phyloP scores from a whole-genome alignment of 1,140 invertebrate genomes.

The Aphelenchoides fujianensis region DNA sequence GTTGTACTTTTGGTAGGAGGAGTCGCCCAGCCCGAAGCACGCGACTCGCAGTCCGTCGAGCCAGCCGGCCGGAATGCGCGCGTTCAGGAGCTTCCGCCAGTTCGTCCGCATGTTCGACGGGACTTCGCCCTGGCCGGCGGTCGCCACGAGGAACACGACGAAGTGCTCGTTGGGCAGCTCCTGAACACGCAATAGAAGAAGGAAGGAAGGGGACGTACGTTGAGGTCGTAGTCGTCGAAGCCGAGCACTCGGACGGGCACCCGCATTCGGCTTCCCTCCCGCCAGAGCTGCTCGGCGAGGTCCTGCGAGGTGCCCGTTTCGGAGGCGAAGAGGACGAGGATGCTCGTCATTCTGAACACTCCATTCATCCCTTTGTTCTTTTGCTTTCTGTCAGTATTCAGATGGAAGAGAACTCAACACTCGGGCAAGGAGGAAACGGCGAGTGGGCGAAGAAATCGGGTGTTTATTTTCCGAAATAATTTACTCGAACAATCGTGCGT shows the following conservation, averaged over 20 bases:
- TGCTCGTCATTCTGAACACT: not conserved
- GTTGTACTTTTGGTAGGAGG: constrained; percentile 92
- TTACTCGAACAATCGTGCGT: not conserved
- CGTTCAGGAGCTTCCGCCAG: constrained; percentile 79
- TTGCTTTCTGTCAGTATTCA: too few species aligned
- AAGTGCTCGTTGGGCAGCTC: constrained; percentile 31
- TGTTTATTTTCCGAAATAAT: not conserved
- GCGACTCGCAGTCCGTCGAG: constrained; percentile 38
- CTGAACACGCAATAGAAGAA: constrained; percentile 17
- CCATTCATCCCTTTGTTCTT: too few species aligned
- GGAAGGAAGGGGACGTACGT: constrained; percentile 14
- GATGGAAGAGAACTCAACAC: too few species aligned
- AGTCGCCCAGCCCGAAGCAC: constrained; percentile 79
- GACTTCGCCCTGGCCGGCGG: constrained; percentile 90
- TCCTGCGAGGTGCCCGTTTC: constrained; percentile 94
- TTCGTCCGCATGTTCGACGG: constrained; percentile 92
- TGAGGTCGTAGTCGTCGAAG: constrained; percentile 42
- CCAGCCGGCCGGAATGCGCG: constrained; percentile 15
- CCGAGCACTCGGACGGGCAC: constrained; percentile 65
- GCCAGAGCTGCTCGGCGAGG: constrained; percentile 79
- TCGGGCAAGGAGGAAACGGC: too few species aligned
- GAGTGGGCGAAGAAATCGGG: too few species aligned
- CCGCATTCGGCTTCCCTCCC: constrained; percentile 73
- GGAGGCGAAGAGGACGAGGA: constrained; percentile 66
- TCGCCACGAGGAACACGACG: constrained; percentile 82